Evolutionary conservation across 92 coral and sea anemone species (phyloP).

Genomic region (Heliopora coerulea): DNA sequence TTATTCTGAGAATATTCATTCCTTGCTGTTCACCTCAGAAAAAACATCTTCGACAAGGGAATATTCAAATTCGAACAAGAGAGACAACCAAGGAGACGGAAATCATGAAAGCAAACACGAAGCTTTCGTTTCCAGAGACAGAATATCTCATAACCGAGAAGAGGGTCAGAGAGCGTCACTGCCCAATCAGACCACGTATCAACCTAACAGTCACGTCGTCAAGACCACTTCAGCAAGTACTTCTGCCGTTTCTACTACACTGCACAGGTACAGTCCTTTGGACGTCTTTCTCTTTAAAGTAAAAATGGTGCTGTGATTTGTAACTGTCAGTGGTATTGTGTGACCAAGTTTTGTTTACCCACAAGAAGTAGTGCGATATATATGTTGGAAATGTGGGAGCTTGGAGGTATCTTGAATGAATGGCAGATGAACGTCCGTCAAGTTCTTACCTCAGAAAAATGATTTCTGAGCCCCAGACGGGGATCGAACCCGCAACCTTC

Average conservation of each 20-base stretch:
- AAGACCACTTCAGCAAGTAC: conserved; percentile 92
- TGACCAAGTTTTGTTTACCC: too few species aligned
- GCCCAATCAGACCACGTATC: conserved; percentile 8
- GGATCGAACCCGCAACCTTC: too few species aligned
- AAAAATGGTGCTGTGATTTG: too few species aligned
- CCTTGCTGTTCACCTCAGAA: not conserved
- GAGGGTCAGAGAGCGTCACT: not conserved
- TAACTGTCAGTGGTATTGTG: too few species aligned
- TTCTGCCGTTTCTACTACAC: conserved; percentile 78
- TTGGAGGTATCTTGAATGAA: too few species aligned
- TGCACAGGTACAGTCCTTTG: conserved; percentile 63
- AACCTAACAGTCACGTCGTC: conserved; percentile 47
- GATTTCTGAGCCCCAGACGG: too few species aligned
- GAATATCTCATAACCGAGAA: not conserved
- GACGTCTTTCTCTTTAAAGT: not conserved
- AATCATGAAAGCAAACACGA: conserved; percentile 27
- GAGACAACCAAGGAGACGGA: conserved; percentile 36
- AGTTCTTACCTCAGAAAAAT: too few species aligned
- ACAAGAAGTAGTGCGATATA: too few species aligned
- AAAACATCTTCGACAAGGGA: conserved; percentile 7
- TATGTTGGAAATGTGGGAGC: too few species aligned
- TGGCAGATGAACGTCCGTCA: too few species aligned
- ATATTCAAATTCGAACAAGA: not conserved
- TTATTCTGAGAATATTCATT: not conserved
- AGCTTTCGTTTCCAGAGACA: not conserved